Evolutionary conservation across 2,888 invertebrate species (phyloP).

Genomic region (Catocala sponsa): DNA sequence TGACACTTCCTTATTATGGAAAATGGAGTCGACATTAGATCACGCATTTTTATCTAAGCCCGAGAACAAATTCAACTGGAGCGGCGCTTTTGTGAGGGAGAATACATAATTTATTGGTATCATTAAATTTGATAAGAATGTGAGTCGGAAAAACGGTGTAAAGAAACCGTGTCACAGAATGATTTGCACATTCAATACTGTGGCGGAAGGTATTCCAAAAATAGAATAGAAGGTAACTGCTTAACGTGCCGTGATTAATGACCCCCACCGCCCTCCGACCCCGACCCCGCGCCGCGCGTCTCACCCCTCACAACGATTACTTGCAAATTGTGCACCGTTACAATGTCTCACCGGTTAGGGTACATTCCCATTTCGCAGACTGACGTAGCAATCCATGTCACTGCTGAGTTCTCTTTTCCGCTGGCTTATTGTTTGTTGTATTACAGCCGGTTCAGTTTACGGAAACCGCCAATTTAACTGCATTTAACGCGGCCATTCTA

Average conservation of each 20-base stretch:
- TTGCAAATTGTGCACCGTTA: slow-evolving; percentile 24
- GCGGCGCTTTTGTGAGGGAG: not conserved
- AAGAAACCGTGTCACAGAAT: slow-evolving; percentile 14
- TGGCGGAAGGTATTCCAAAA: slow-evolving; percentile 18
- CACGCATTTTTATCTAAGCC: no score
- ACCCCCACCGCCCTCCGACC: not conserved
- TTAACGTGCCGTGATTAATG: slow-evolving; percentile 34
- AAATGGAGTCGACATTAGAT: no score
- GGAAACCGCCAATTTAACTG: not conserved
- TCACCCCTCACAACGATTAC: slow-evolving; percentile 15
- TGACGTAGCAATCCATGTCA: not conserved
- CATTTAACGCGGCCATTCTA: not conserved
- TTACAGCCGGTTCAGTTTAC: no score
- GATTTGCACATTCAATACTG: slow-evolving; percentile 21
- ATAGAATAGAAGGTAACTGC: slow-evolving; percentile 26
- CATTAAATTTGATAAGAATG: slow-evolving; percentile 2
- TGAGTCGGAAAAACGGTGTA: not conserved
- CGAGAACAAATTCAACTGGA: no score
- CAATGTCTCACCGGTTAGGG: slow-evolving; percentile 2
- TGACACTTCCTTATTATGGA: not conserved
- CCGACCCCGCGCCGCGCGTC: not conserved
- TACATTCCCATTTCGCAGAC: not conserved
- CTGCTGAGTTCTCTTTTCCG: not conserved
- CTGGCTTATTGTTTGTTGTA: not conserved
- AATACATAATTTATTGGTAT: not conserved